Evolutionary conservation across 2,888 invertebrate genomes (phyloP).

Genomic region (Tetropium fuscum): DNA sequence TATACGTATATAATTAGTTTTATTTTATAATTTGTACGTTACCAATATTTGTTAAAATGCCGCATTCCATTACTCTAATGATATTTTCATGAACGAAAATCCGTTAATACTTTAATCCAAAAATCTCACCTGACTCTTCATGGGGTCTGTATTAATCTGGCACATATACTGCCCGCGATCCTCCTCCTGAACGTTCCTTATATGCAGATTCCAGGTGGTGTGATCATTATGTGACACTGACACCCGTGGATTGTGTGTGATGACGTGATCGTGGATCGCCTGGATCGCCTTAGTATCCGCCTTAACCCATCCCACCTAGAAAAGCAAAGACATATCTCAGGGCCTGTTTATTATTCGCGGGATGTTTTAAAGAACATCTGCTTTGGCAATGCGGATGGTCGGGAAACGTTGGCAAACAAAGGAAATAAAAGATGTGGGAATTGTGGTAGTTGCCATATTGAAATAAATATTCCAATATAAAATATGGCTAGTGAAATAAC

Average conservation of each 20-base stretch:
- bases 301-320: conserved; percentile 93
- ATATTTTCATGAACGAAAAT: too few relatives aligned
- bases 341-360: conserved; percentile 53
- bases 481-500: conserved; percentile 20
- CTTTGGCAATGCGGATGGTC: conserved; percentile 33
- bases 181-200: conserved; percentile 87
- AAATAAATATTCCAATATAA: conserved; percentile 28
- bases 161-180: conserved; percentile 95
- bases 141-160: conserved; percentile 94
- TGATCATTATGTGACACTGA: conserved; percentile 88
- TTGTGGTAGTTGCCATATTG: conserved; percentile 30
- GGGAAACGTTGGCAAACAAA: conserved; percentile 32
- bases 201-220: conserved; percentile 90
- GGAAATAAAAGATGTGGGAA: conserved; percentile 31
- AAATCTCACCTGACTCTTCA: conserved; percentile 87
- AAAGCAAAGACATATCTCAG: conserved; percentile 50
- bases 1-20: too few relatives aligned
- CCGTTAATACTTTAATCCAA: not conserved
- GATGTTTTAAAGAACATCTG: conserved; percentile 52
- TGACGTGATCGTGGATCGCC: conserved; percentile 92
- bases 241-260: conserved; percentile 90
- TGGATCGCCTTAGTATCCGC: conserved; percentile 94
- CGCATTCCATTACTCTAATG: too few relatives aligned
- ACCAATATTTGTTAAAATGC: too few relatives aligned
- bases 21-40: too few relatives aligned